Evolutionary conservation across 2,888 invertebrate species (phyloP).

Genomic region (Nycteola revayana): DNA sequence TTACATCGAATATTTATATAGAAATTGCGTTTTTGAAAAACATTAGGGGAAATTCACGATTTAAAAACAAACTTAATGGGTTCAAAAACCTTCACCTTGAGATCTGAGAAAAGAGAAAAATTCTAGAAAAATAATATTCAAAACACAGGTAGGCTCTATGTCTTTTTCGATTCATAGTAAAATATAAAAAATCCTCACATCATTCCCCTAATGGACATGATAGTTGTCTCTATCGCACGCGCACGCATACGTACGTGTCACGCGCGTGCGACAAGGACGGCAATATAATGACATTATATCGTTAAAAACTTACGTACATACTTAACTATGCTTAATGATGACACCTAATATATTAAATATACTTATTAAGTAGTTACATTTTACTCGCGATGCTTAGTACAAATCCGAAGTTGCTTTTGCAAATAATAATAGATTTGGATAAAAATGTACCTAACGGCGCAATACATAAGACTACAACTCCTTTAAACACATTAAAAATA

Average conservation of each 20-base stretch:
- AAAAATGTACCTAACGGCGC: constrained; percentile 25
- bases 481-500: too few species aligned
- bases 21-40: constrained; percentile 38
- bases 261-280: constrained; percentile 45
- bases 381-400: constrained; percentile 46
- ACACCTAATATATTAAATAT: constrained; percentile 78
- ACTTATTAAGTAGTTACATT: constrained; percentile 70
- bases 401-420: constrained; percentile 44
- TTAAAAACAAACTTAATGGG: constrained; percentile 27
- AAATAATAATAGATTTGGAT: constrained; percentile 17
- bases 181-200: constrained; percentile 77
- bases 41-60: constrained; percentile 42
- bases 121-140: constrained; percentile 59
- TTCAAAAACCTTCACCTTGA: constrained; percentile 41
- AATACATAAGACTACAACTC: too few species aligned
- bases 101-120: constrained; percentile 62
- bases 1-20: constrained; percentile 77
- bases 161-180: constrained; percentile 78
- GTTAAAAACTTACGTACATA: constrained; percentile 77
- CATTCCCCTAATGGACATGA: constrained; percentile 78
- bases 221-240: constrained; percentile 47
- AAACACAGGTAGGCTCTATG: constrained; percentile 67
- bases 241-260: constrained; percentile 16
- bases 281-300: constrained; percentile 65
- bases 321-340: constrained; percentile 73